A percentile compares a stretch with the other conserved stretches of the same genome.
Evolutionary conservation across 2,888 invertebrate genomes (phyloP).

Genomic region (Apomyelois bistriatella): DNA sequence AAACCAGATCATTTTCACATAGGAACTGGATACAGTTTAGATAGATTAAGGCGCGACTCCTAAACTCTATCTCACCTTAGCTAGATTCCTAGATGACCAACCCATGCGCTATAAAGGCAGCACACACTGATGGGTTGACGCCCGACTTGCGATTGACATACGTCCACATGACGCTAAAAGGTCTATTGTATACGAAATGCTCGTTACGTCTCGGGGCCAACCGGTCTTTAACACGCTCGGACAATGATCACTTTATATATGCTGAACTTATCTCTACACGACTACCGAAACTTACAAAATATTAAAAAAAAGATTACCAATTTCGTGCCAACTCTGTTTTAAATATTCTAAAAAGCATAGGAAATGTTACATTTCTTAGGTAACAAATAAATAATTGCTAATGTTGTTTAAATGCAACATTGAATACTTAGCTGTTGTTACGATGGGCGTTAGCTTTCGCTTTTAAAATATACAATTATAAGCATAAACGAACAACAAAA

Average conservation of each 20-base stretch:
- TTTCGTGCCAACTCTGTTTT: no score
- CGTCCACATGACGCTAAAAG: conserved; percentile 76
- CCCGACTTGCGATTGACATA: conserved; percentile 68
- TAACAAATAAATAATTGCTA: no score
- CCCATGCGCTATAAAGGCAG: conserved; percentile 52
- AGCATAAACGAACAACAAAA: background rate
- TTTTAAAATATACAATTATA: no score
- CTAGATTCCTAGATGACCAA: conserved; percentile 23
- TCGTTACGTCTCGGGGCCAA: conserved; percentile 67
- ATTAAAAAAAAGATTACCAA: background rate
- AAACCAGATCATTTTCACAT: no score
- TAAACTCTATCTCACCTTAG: conserved; percentile 20
- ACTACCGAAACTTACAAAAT: conserved; percentile 22
- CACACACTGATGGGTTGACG: conserved; percentile 46
- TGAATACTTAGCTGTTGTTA: no score
- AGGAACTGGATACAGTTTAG: background rate
- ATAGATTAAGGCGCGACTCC: conserved; percentile 20
- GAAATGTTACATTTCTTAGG: no score
- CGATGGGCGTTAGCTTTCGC: no score
- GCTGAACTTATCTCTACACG: conserved; percentile 51
- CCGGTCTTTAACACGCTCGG: conserved; percentile 76
- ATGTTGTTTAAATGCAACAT: no score
- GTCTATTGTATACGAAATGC: conserved; percentile 78
- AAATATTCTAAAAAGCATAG: no score
- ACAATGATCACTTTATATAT: conserved; percentile 77